These are phyloP conservation scores for Lepus americanus DNA, from an alignment of 2,113 vertebrate genomes.

Conservation along the genomic window DNA sequence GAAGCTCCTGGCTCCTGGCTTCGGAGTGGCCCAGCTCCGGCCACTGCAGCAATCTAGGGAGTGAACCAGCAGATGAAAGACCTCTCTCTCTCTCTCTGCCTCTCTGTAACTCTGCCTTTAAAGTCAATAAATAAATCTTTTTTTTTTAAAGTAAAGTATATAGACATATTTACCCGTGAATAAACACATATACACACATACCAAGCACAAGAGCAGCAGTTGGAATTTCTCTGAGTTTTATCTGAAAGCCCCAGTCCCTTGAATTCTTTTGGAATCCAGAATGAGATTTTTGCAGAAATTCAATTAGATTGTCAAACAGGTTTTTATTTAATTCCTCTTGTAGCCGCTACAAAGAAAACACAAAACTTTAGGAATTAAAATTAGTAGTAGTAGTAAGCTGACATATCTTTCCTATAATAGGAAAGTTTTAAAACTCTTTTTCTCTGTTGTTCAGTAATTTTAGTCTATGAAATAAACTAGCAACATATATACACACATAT, in stretches of 20 bases:
- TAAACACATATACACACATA: slow-evolving; percentile 74
- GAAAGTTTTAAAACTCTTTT: neutral
- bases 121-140: no score
- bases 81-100: no score
- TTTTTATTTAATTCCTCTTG: slow-evolving; percentile 95
- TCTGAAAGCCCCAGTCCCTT: slow-evolving; percentile 89
- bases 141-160: neutral
- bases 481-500: neutral
- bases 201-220: slow-evolving; percentile 95
- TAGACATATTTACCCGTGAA: neutral
- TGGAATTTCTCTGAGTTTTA: slow-evolving; percentile 95
- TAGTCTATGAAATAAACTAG: neutral
- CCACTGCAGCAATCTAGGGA: no score
- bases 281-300: slow-evolving; percentile 91
- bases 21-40: no score
- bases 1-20: no score
- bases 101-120: no score
- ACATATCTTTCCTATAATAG: neutral
- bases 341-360: slow-evolving; percentile 87
- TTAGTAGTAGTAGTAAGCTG: neutral
- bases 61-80: no score
- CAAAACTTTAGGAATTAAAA: slow-evolving; percentile 67
- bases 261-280: slow-evolving; percentile 86
- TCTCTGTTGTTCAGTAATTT: neutral
- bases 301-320: slow-evolving; percentile 92